These are phyloP conservation scores for Empidonax alnorum DNA, from an alignment of 2,113 vertebrate genomes.

Conservation along the genomic window DNA sequence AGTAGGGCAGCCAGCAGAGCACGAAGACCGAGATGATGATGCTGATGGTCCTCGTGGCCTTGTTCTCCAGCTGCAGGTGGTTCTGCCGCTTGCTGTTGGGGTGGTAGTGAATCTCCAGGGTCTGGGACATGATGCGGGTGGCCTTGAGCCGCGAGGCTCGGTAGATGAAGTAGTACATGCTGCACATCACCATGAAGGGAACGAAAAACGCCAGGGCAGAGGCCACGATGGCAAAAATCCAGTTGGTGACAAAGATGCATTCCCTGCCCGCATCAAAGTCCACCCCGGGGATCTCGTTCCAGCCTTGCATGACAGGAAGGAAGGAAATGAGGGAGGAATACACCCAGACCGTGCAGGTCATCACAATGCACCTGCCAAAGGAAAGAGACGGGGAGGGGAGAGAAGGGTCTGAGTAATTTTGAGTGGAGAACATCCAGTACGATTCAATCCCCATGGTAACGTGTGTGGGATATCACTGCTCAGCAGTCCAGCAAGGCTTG, in stretches of 20 bases:
- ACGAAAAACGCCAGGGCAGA: constrained; percentile 74
- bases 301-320: constrained; percentile 76
- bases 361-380: constrained; percentile 66
- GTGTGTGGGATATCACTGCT: neutral
- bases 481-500: neutral
- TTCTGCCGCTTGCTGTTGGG: constrained; percentile 76
- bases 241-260: constrained; percentile 78
- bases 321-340: constrained; percentile 78
- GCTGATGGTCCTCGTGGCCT: constrained; percentile 75
- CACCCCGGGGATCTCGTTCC: constrained; percentile 75
- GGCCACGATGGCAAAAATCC: constrained; percentile 76
- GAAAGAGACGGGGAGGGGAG: neutral
- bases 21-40: constrained; percentile 87
- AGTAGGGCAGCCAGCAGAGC: constrained; percentile 91
- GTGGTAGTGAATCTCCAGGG: constrained; percentile 76
- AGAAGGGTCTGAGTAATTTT: constrained; percentile 5
- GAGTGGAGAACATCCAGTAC: neutral
- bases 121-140: constrained; percentile 71
- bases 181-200: constrained; percentile 76
- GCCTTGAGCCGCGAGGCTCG: constrained; percentile 73
- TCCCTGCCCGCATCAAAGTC: constrained; percentile 65
- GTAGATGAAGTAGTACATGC: constrained; percentile 80
- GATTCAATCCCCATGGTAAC: constrained; percentile 11
- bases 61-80: constrained; percentile 82
- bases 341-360: constrained; percentile 75